Percentiles rank a stretch among this genome's conserved stretches.
These are phyloP conservation scores for Trichonephila clavipes DNA, from an alignment of 1,140 invertebrate species.

Conservation along the genomic window DNA sequence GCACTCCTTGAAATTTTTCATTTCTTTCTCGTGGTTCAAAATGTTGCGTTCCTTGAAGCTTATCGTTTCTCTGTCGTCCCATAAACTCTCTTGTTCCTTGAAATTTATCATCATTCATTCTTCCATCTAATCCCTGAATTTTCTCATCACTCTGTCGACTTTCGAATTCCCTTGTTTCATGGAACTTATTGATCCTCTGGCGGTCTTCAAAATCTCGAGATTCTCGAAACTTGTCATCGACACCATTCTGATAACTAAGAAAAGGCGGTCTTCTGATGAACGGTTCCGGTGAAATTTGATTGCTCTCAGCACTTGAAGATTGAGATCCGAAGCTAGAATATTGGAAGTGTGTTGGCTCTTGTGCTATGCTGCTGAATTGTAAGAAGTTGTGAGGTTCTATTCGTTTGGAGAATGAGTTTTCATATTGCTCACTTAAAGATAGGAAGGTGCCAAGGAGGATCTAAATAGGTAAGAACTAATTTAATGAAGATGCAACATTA, in stretches of 20 bases:
- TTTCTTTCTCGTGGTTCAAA: not conserved
- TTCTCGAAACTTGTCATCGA: not conserved
- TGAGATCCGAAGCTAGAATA: conserved; percentile 52
- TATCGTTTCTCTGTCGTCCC: not conserved
- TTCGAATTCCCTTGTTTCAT: not conserved
- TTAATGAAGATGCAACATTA: not conserved
- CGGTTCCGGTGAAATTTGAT: not conserved
- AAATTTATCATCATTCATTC: not conserved
- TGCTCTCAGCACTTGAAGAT: conserved; percentile 14
- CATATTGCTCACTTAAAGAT: not conserved
- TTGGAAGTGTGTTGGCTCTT: not conserved
- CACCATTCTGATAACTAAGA: not conserved
- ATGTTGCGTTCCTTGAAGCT: not conserved
- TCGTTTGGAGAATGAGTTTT: conserved; percentile 10
- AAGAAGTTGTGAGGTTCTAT: not conserved
- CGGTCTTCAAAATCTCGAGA: conserved; percentile 2
- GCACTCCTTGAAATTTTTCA: not conserved
- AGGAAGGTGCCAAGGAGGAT: not conserved
- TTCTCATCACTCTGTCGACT: not conserved
- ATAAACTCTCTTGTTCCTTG: not conserved
- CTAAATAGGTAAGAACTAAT: not conserved
- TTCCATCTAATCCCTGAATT: not conserved
- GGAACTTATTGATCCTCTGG: conserved; percentile 30
- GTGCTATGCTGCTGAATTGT: not conserved
- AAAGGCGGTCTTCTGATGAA: not conserved